These are phyloP conservation scores for Mechanitis messenoides DNA, from an alignment of 2,888 invertebrate species.

Conservation along the genomic window DNA sequence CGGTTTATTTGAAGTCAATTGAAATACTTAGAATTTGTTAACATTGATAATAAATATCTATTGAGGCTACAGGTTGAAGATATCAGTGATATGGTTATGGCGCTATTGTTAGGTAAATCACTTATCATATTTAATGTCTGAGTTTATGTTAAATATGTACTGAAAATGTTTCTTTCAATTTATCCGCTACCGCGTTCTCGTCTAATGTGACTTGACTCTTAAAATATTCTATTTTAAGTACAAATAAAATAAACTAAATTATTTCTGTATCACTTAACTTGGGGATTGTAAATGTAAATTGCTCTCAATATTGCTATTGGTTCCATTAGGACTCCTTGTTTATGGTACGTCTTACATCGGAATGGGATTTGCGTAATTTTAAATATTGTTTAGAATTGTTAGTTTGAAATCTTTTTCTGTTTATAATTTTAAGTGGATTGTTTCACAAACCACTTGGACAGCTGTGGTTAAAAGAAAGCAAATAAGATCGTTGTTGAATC, in stretches of 20 bases:
- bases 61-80: constrained; percentile 49
- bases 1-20: constrained; percentile 33
- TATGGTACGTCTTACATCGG: constrained; percentile 10
- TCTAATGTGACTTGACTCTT: constrained; percentile 4
- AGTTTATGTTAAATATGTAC: not conserved
- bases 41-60: constrained; percentile 42
- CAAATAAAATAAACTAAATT: constrained; percentile 15
- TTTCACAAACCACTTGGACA: too few species aligned
- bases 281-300: constrained; percentile 15
- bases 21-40: constrained; percentile 29
- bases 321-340: constrained; percentile 16
- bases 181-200: not conserved
- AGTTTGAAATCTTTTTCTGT: not conserved
- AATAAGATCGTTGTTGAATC: too few species aligned
- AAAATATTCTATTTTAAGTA: constrained; percentile 10
- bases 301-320: constrained; percentile 7
- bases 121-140: constrained; percentile 8
- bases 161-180: not conserved
- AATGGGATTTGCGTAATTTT: constrained; percentile 7
- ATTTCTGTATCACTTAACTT: constrained; percentile 16
- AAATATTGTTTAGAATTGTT: constrained; percentile 9
- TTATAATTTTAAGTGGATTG: not conserved
- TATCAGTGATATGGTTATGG: constrained; percentile 49
- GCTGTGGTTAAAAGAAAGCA: too few species aligned
- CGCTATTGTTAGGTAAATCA: constrained; percentile 8